Base-by-base conservation (phyloP, 2,888 invertebrate genomes). In the Nomada fucata region DNA sequence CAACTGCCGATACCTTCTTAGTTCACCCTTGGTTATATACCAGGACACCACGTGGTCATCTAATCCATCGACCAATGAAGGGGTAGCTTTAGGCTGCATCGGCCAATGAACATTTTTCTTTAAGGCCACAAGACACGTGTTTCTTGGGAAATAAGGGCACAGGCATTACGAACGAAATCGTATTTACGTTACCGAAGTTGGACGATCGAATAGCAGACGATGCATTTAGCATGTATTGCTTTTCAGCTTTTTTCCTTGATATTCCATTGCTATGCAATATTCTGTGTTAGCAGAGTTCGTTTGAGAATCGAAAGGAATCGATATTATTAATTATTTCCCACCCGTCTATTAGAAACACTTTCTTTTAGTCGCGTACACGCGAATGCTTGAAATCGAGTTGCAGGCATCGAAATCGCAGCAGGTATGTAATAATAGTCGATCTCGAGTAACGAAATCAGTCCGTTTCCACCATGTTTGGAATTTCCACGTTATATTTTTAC, bases 11-110 rank as follows among this genome's bases (percentile, higher is more conserved):
- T 91, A 89, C 87, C 89, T 89, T 90, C 87, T 89, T 90, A 90
- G 89, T 89, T 89, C 90, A 91, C 90, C 91, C 91, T 89, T 89
- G 83, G 89, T 93, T 93, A 93, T 93, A 93, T 93, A 93, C 92
- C 89, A 84, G 89, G 88, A 88, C 87, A 91, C 92, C 93, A 93
- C 93, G 93, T 93, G 93, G 93, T 93, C 90, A 91, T 89, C 86
- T 93, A 92, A 92, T 92, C 91, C 91, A 90, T 79, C 85, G 89
- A 85, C 93, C 93, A 93, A 93, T 93, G 76, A 86, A 81, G 79
- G 80, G 65, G 55, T 75, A 61, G 83, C 86, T 86, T 88, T 88
- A 88, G 83, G 76, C 70, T 73, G 50, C 72, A 82, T 61, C 82
- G 77, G 75, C 92, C 92, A 92, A 93, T 93, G 75, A 84, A 74